Evolutionary conservation across 2,888 invertebrate genomes (phyloP), one percentile per base, ranked within the genome.

Genomic region (Drosophila birchii): DNA sequence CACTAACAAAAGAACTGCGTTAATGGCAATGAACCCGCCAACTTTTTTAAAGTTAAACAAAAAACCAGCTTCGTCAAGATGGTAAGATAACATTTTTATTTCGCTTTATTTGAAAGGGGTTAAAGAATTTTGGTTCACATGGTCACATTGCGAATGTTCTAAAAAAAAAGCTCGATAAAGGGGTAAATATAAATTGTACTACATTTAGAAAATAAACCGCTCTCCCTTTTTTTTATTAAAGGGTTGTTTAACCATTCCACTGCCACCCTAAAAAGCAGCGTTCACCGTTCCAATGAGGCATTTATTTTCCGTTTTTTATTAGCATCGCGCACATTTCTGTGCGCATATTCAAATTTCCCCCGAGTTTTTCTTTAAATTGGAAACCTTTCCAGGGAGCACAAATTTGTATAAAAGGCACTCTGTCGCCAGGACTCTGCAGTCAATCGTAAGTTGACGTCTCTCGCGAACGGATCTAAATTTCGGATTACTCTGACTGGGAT

Each of bases 321-420:
- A 47, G 41, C 38, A 39, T 68, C 18, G 44, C 54, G 57, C 70
- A 59, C 43, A 20, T 55, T 66, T 57, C 75, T 76, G 60, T 90
- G 90, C 90, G 90, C 90, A 91, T 91, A 90, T 89, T 90, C 88
- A 90, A 90, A 91, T 90, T 90, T 90, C 3, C 12, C 18, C 18
- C 16, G 6, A 1, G 18, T 23, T 32, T 20, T 20, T 16, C 18
- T 78, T 86, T 80, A 86, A 90, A 78, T 76, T 81, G 88, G 84
- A 86, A 90, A 49, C 39, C 51, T 49, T 86, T 82, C 75, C 78
- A 78, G 38, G 39, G 20, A 20, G 8, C 5, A 11, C 0, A n/a
- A 63, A 49, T 76, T 76, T 68, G 69, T 79, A 89, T 90, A 89
- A 84, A 90, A 83, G 32, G 59, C 54, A 5, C 32, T 0, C 9